Conservation (phyloP, 2,888 invertebrate species). For the Temnothorax unifasciatus region DNA sequence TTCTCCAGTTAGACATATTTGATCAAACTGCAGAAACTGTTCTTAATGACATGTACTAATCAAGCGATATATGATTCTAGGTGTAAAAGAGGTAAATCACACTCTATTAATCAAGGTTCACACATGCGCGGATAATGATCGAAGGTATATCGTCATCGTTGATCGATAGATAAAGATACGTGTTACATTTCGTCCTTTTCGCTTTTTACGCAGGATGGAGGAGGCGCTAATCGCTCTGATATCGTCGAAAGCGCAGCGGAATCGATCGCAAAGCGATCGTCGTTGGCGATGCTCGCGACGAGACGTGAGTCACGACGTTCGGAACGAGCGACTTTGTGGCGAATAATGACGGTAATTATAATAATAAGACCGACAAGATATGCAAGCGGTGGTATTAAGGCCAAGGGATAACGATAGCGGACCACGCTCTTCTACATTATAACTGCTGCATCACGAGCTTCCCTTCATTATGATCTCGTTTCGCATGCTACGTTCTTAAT, state of each 20-base stretch:
- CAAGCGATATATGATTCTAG: background rate
- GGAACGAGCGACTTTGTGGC: conserved; percentile 54
- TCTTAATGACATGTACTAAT: background rate
- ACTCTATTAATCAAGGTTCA: background rate
- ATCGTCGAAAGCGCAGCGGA: conserved; percentile 25
- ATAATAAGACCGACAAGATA: conserved; percentile 52
- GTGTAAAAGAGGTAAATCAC: background rate
- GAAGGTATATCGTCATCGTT: background rate
- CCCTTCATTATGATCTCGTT: conserved; percentile 64
- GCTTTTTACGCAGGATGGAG: background rate
- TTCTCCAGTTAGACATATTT: background rate
- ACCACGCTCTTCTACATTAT: conserved; percentile 45
- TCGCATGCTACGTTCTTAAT: conserved; percentile 55
- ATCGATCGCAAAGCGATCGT: conserved; percentile 33
- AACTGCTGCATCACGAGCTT: conserved; percentile 52
- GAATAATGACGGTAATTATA: conserved; percentile 57
- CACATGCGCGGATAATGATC: background rate
- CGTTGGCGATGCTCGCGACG: conserved; percentile 19
- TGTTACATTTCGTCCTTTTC: background rate
- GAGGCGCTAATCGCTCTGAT: conserved; percentile 25
- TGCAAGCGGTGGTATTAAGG: conserved; percentile 52
- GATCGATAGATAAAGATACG: background rate
- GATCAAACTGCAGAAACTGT: background rate
- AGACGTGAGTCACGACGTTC: conserved; percentile 52
- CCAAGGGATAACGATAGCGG: conserved; percentile 57